Evolutionary conservation across 2,797 vertebrate species (phyloP).

Genomic region (Lycodopsis pacificus): DNA sequence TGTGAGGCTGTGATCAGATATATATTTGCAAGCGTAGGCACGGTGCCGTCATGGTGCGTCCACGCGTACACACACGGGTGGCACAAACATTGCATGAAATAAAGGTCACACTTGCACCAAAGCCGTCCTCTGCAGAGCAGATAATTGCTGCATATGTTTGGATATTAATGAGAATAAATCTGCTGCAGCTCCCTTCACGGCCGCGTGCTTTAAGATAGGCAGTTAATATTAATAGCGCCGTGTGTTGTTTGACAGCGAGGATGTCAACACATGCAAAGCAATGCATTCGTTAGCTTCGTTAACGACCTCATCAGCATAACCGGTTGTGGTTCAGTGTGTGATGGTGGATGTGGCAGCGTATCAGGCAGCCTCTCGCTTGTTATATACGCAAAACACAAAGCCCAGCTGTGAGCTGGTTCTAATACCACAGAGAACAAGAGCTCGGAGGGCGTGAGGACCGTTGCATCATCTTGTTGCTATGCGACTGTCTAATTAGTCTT

Average conservation of each 20-base stretch:
- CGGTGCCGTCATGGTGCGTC: neutral
- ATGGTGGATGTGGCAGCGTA: slow-evolving; percentile 20
- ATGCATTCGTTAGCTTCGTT: slow-evolving; percentile 54
- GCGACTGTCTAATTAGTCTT: slow-evolving; percentile 59
- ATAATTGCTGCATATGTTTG: slow-evolving; percentile 52
- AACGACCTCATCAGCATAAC: slow-evolving; percentile 59
- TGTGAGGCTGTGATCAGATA: neutral
- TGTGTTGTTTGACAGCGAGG: slow-evolving; percentile 49
- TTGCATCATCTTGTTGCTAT: slow-evolving; percentile 58
- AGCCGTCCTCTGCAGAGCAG: slow-evolving; percentile 7
- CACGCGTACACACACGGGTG: neutral
- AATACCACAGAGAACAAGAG: slow-evolving; percentile 30
- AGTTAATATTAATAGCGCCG: slow-evolving; percentile 39
- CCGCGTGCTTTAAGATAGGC: slow-evolving; percentile 12
- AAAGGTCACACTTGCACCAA: slow-evolving; percentile 21
- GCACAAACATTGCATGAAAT: slow-evolving; percentile 19
- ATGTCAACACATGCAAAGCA: slow-evolving; percentile 51
- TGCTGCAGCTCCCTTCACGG: slow-evolving; percentile 18
- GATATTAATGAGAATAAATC: slow-evolving; percentile 48
- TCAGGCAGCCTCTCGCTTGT: slow-evolving; percentile 22
- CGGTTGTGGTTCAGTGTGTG: slow-evolving; percentile 37
- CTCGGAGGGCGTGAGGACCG: slow-evolving; percentile 33
- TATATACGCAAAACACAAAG: slow-evolving; percentile 20
- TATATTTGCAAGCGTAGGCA: neutral
- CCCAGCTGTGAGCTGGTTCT: slow-evolving; percentile 35